phyloP scores from a whole-genome alignment of 2,797 vertebrate species.

The Lepidocolaptes lacrymiger region DNA sequence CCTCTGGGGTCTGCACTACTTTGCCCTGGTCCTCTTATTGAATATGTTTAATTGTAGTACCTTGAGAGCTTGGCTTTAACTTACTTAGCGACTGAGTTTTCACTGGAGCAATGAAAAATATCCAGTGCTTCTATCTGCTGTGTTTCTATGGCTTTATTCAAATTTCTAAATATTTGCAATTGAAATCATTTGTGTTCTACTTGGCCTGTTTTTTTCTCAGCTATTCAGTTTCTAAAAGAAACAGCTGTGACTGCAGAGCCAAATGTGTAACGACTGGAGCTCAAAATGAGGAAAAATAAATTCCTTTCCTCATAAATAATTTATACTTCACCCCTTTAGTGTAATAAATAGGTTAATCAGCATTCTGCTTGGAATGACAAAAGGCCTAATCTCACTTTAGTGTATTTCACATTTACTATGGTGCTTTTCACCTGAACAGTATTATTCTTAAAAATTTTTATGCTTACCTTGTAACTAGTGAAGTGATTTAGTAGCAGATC shows the following conservation, averaged over 20 bases:
- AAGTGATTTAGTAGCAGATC: background rate
- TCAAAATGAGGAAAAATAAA: background rate
- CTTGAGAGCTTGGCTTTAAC: background rate
- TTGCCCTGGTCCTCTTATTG: background rate
- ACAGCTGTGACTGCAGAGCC: background rate
- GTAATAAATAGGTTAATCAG: background rate
- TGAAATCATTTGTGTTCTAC: conserved; percentile 10
- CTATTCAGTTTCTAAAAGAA: conserved; percentile 8
- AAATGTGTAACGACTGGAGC: background rate
- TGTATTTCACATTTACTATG: background rate
- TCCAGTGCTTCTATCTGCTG: background rate
- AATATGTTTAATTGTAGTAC: background rate
- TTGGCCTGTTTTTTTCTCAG: conserved; percentile 7
- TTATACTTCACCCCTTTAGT: background rate
- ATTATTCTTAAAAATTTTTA: background rate
- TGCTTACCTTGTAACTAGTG: background rate
- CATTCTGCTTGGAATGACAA: conserved; percentile 13
- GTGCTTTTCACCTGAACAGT: background rate
- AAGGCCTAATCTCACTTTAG: background rate
- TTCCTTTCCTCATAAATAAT: conserved; percentile 41
- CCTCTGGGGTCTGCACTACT: background rate
- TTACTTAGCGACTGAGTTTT: background rate
- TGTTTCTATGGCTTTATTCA: background rate
- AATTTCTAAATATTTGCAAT: conserved; percentile 1
- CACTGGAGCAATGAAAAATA: background rate